Evolutionary conservation across 2,113 vertebrate genomes (phyloP).

Genomic region (Ovis canadensis): DNA sequence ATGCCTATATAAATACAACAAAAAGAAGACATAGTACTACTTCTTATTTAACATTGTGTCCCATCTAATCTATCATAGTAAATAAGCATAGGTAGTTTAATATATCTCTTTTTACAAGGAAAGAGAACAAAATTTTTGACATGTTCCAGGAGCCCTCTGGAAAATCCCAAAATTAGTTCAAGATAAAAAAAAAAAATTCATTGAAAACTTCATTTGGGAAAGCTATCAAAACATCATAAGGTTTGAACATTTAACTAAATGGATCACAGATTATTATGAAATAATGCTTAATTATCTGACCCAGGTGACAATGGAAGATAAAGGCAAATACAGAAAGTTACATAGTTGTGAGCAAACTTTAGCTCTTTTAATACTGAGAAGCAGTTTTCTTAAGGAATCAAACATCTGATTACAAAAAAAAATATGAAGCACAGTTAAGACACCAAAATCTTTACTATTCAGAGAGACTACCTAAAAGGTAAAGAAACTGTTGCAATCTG

Average conservation of each 20-base stretch:
- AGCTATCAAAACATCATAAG: background rate
- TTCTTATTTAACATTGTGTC: background rate
- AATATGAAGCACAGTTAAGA: background rate
- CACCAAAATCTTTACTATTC: background rate
- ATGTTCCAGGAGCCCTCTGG: background rate
- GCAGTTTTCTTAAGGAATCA: background rate
- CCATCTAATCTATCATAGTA: background rate
- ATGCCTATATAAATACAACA: background rate
- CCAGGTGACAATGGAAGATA: background rate
- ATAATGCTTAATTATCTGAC: background rate
- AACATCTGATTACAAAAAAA: background rate
- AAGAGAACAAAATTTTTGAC: background rate
- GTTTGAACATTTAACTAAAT: background rate
- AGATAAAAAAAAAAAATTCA: background rate
- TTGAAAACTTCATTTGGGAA: background rate
- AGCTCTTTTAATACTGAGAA: background rate
- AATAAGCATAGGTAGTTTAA: background rate
- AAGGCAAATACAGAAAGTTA: background rate
- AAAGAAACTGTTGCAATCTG: background rate
- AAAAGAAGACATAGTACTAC: background rate
- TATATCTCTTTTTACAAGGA: background rate
- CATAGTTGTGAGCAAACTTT: background rate
- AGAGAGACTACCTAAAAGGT: background rate
- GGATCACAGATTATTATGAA: background rate
- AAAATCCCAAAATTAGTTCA: background rate